Evolutionary conservation across 2,888 invertebrate genomes (phyloP).

Genomic region (Aphodius sticticus): DNA sequence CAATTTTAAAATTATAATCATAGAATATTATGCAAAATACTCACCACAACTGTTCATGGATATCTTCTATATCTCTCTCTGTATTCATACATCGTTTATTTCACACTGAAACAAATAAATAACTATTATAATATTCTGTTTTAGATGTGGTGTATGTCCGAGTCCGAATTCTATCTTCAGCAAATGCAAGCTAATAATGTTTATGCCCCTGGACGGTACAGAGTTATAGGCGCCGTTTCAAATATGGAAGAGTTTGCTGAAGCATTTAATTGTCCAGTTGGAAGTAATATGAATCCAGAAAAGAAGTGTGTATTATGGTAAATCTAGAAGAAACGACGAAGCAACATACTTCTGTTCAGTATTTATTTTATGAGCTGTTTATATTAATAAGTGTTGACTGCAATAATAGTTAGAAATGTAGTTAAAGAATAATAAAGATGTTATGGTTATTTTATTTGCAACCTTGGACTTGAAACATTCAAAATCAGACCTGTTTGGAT

Average conservation of each 20-base stretch:
- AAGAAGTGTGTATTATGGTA: constrained; percentile 57
- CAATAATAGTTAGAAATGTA: too few species aligned
- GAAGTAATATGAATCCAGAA: constrained; percentile 55
- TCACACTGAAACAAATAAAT: background rate
- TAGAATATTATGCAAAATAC: background rate
- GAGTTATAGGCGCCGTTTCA: constrained; percentile 57
- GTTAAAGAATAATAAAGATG: too few species aligned
- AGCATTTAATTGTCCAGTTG: constrained; percentile 55
- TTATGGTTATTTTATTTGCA: too few species aligned
- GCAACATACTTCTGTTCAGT: background rate
- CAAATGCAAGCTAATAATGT: constrained; percentile 40
- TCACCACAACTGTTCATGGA: background rate
- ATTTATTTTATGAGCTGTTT: background rate
- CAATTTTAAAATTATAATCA: background rate
- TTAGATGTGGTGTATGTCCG: constrained; percentile 57
- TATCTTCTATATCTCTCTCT: too few species aligned
- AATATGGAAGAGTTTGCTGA: constrained; percentile 57
- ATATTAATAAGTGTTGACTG: too few species aligned
- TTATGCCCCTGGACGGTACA: constrained; percentile 52
- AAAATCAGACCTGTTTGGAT: too few species aligned
- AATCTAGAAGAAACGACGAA: background rate
- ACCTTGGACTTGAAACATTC: too few species aligned
- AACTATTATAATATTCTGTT: background rate
- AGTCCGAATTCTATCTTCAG: constrained; percentile 49
- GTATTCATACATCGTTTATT: too few species aligned